phyloP scores from a whole-genome alignment of 2,113 vertebrate genomes.

The Vicugna pacos region DNA sequence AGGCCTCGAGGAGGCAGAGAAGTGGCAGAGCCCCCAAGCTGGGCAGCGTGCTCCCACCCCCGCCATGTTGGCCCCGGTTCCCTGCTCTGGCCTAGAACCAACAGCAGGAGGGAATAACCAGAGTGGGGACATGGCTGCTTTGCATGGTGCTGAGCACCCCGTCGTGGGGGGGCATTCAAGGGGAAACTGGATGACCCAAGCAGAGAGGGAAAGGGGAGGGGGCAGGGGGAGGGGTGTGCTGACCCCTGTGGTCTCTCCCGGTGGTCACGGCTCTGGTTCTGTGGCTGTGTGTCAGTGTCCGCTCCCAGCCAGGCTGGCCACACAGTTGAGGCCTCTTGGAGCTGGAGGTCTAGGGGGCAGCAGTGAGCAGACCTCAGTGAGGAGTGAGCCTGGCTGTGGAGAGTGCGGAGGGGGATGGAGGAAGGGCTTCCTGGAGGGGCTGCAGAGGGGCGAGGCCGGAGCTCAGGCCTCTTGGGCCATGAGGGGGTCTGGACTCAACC shows the following conservation, averaged over 20 bases:
- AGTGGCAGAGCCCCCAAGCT: rapidly evolving
- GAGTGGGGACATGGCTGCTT: rapidly evolving
- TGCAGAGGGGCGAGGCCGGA: not conserved
- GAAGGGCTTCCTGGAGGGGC: not conserved
- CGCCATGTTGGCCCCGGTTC: not conserved
- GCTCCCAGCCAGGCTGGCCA: not conserved
- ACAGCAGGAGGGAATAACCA: rapidly evolving
- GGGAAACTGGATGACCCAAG: not conserved
- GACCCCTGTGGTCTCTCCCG: rapidly evolving
- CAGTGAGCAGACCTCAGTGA: not conserved
- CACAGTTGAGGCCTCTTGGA: not conserved
- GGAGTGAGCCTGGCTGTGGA: not conserved
- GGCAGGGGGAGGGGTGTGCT: rapidly evolving
- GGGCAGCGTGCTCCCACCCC: not conserved
- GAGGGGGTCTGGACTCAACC: not conserved
- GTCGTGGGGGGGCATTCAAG: not conserved
- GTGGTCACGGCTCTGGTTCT: rapidly evolving
- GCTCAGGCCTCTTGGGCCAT: rapidly evolving
- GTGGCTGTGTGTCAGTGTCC: rapidly evolving
- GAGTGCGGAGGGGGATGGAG: not conserved
- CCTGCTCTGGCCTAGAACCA: not conserved
- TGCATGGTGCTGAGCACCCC: rapidly evolving
- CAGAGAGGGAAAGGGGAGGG: not conserved
- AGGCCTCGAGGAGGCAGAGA: rapidly evolving
- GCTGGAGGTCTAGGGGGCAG: not conserved